Conservation (phyloP, 2,113 vertebrate species). For the Dipodomys ordii region DNA sequence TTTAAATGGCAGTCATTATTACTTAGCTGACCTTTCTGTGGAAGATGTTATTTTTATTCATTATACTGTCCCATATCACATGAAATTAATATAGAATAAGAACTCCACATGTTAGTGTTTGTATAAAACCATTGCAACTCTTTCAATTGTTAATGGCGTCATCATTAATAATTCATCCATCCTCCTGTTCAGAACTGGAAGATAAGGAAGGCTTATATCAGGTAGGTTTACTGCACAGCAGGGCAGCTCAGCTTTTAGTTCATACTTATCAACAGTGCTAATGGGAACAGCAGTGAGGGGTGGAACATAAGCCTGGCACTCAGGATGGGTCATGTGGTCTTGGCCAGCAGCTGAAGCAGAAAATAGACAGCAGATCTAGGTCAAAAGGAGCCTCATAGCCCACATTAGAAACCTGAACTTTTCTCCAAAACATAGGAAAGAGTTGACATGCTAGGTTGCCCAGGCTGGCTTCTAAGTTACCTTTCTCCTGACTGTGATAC, state of each 20-base stretch:
- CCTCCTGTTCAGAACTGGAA: neutral
- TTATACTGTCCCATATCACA: neutral
- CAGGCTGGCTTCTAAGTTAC: neutral
- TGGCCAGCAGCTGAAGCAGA: neutral
- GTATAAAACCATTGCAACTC: neutral
- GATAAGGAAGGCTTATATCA: neutral
- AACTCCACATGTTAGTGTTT: neutral
- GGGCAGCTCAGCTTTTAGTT: neutral
- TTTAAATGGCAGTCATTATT: neutral
- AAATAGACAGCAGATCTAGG: neutral
- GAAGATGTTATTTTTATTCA: neutral
- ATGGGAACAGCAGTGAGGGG: neutral
- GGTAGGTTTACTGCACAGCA: neutral
- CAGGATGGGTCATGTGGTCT: neutral
- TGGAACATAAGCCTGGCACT: neutral
- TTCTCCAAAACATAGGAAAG: neutral
- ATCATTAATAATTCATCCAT: neutral
- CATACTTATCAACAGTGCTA: neutral
- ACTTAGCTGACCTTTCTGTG: neutral
- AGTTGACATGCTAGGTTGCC: neutral
- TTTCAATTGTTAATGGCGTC: neutral
- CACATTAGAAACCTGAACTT: neutral
- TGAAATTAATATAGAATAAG: constrained; percentile 39
- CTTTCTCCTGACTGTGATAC: neutral
- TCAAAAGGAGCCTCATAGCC: neutral